Evolutionary conservation across 2,113 vertebrate species (phyloP).

Genomic region (Plotosus lineatus): DNA sequence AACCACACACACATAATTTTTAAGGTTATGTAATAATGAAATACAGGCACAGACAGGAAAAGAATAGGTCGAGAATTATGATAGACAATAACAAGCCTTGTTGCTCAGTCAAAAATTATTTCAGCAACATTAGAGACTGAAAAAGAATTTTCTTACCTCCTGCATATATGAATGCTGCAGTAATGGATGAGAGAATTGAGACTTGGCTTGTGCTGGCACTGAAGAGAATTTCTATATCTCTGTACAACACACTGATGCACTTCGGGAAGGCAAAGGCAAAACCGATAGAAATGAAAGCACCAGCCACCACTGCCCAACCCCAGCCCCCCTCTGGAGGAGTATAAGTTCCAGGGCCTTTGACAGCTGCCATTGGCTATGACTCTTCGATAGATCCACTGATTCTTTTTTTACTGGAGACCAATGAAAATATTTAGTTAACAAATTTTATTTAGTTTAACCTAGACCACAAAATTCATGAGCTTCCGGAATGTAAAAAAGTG

Average conservation of each 20-base stretch:
- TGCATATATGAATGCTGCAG: slow-evolving; percentile 90
- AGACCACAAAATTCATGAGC: neutral
- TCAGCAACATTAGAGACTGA: neutral
- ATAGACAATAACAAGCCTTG: neutral
- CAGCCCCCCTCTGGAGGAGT: slow-evolving; percentile 94
- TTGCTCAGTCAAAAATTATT: neutral
- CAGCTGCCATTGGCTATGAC: slow-evolving; percentile 78
- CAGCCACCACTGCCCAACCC: slow-evolving; percentile 92
- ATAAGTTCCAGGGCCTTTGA: slow-evolving; percentile 85
- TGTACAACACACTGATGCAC: slow-evolving; percentile 97
- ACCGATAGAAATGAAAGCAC: slow-evolving; percentile 95
- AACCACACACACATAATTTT: too few species aligned
- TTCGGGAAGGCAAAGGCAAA: slow-evolving; percentile 98
- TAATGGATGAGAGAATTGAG: slow-evolving; percentile 98
- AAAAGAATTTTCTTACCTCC: slow-evolving; percentile 79
- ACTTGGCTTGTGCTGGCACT: slow-evolving; percentile 88
- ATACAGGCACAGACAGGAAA: too few species aligned
- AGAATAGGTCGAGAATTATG: neutral
- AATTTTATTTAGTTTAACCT: neutral
- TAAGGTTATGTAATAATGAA: too few species aligned
- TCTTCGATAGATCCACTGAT: neutral
- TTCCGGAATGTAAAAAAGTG: neutral
- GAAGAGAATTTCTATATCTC: slow-evolving; percentile 95
- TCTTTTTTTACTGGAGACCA: neutral
- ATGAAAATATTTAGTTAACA: slow-evolving; percentile 1